These are phyloP conservation scores for Taurulus bubalis DNA, from an alignment of 2,113 vertebrate species.

Conservation along the genomic window DNA sequence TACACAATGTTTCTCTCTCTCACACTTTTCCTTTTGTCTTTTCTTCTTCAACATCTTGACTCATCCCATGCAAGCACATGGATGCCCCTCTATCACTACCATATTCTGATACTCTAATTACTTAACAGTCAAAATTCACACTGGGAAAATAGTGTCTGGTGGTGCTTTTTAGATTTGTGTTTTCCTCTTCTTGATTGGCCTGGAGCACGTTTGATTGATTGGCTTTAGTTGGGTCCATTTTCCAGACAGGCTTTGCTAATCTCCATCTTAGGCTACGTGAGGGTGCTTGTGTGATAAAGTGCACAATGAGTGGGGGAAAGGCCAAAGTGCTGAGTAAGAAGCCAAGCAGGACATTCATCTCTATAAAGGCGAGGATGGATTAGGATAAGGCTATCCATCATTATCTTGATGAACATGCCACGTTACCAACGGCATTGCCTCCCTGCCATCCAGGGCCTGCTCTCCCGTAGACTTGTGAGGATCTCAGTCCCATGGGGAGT, in stretches of 20 bases:
- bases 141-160: slow-evolving; percentile 65
- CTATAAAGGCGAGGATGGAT: slow-evolving; percentile 77
- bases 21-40: slow-evolving; percentile 49
- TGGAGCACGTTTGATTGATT: slow-evolving; percentile 80
- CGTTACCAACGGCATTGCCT: slow-evolving; percentile 71
- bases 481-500: slow-evolving; percentile 40
- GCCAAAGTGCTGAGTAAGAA: slow-evolving; percentile 86
- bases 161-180: slow-evolving; percentile 48
- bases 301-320: slow-evolving; percentile 57
- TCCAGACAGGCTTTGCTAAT: slow-evolving; percentile 82
- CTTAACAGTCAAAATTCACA: slow-evolving; percentile 53
- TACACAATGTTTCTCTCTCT: slow-evolving; percentile 38
- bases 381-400: slow-evolving; percentile 87
- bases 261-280: slow-evolving; percentile 78
- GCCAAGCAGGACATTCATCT: slow-evolving; percentile 84
- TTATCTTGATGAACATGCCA: slow-evolving; percentile 85
- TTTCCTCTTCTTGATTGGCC: slow-evolving; percentile 76
- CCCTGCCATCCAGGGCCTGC: slow-evolving; percentile 78
- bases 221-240: slow-evolving; percentile 84
- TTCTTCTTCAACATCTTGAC: slow-evolving; percentile 48
- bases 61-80: slow-evolving; percentile 4
- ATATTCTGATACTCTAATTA: slow-evolving; percentile 66
- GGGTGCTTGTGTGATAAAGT: slow-evolving; percentile 67
- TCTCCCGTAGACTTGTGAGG: slow-evolving; percentile 76
- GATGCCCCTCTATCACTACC: not conserved